phyloP scores from a whole-genome alignment of 2,113 vertebrate species.

The Symphodus melops region DNA sequence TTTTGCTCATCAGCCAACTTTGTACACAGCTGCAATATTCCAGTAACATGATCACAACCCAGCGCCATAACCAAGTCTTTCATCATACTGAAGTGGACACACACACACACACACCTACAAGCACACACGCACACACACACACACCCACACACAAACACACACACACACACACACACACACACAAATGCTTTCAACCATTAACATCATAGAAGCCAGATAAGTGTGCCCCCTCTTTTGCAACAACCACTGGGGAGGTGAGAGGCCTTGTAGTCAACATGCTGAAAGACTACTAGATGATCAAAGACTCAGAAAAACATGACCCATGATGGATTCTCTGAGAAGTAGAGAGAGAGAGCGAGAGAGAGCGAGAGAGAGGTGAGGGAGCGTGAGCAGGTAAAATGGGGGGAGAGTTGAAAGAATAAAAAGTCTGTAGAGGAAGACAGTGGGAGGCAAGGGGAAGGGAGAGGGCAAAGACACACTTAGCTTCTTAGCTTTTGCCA shows the following conservation, averaged over 20 bases:
- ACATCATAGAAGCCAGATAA: constrained; percentile 78
- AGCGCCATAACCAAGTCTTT: constrained; percentile 67
- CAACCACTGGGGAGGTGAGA: constrained; percentile 78
- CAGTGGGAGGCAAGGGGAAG: not conserved
- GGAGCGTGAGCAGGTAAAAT: constrained; percentile 61
- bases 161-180: constrained; percentile 55
- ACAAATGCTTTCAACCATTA: constrained; percentile 79
- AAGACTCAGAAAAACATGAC: constrained; percentile 74
- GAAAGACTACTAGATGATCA: constrained; percentile 77
- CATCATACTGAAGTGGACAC: constrained; percentile 69
- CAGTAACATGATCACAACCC: constrained; percentile 65
- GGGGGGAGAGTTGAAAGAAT: constrained; percentile 66
- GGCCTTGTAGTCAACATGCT: constrained; percentile 77
- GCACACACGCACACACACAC: constrained; percentile 31
- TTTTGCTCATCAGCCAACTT: constrained; percentile 31
- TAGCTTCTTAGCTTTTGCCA: constrained; percentile 39
- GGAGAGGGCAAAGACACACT: constrained; percentile 48
- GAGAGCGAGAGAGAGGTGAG: not conserved
- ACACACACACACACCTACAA: constrained; percentile 12
- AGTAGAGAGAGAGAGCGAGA: constrained; percentile 45
- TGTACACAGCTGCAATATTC: constrained; percentile 32
- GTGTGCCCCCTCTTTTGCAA: constrained; percentile 73
- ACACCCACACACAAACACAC: constrained; percentile 16
- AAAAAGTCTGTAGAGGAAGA: constrained; percentile 51
- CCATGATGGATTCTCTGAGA: constrained; percentile 70